A percentile compares a stretch with the other conserved stretches of the same genome.
These are phyloP conservation scores for Lycocerus yunnanus DNA, from an alignment of 2,888 invertebrate species.

Conservation along the genomic window DNA sequence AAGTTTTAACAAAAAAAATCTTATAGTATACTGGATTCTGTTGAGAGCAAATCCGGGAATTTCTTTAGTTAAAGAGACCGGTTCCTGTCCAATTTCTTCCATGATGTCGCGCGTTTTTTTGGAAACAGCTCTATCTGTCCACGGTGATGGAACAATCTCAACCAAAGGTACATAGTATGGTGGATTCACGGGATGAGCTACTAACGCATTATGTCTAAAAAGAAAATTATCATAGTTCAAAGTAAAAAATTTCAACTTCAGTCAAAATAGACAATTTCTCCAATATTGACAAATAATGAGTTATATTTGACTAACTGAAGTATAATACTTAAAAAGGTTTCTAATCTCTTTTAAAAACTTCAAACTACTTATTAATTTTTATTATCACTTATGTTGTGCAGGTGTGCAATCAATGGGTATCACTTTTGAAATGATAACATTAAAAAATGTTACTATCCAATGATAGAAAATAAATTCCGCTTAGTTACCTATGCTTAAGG, in stretches of 20 bases:
- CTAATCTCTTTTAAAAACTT: no score
- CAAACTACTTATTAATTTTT: not conserved
- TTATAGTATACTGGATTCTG: slow-evolving; percentile 82
- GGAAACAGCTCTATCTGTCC: slow-evolving; percentile 82
- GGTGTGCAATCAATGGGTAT: not conserved
- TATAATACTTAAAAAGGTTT: no score
- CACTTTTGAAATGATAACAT: no score
- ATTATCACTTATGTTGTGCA: no score
- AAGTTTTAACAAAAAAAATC: not conserved
- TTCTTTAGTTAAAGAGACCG: slow-evolving; percentile 84
- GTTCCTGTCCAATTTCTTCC: slow-evolving; percentile 89
- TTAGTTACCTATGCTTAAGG: slow-evolving; percentile 67
- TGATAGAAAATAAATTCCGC: no score
- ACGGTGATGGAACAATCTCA: slow-evolving; percentile 92
- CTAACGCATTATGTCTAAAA: slow-evolving; percentile 66
- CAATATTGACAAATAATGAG: no score
- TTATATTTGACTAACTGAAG: no score
- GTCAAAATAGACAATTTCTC: no score
- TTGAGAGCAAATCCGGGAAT: slow-evolving; percentile 92
- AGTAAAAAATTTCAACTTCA: no score
- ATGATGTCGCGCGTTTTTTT: slow-evolving; percentile 76
- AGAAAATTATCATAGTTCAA: no score
- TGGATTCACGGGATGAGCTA: slow-evolving; percentile 95
- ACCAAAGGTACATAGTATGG: slow-evolving; percentile 95
- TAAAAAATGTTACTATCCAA: no score